phyloP scores from a whole-genome alignment of 2,797 vertebrate species.

The Telmatherina bonti region DNA sequence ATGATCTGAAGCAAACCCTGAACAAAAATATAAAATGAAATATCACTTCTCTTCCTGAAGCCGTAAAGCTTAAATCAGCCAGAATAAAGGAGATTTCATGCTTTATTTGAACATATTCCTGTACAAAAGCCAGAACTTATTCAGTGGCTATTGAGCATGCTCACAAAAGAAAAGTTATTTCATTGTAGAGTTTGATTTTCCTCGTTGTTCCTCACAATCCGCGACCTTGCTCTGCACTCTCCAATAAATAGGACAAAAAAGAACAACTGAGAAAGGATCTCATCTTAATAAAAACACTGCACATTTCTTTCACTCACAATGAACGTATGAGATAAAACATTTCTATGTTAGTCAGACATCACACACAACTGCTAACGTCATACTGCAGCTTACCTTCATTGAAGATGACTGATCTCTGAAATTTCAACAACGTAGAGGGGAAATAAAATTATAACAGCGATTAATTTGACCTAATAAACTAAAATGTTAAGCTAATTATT shows the following conservation, averaged over 20 bases:
- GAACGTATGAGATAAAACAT: not conserved
- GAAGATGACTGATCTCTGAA: not conserved
- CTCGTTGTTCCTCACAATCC: not conserved
- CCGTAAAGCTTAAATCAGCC: constrained; percentile 9
- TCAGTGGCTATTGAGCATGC: not conserved
- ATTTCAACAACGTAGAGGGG: not conserved
- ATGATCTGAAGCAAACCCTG: constrained; percentile 11
- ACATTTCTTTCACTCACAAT: not conserved
- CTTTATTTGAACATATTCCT: constrained; percentile 11
- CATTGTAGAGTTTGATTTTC: constrained; percentile 2
- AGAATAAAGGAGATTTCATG: not conserved
- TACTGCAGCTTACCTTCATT: not conserved
- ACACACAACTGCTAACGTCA: not conserved
- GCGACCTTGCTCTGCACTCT: not conserved
- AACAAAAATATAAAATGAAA: not conserved
- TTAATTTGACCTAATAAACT: no score
- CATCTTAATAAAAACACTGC: not conserved
- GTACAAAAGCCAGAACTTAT: not conserved
- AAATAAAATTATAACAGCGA: no score
- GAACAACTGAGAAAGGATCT: not conserved
- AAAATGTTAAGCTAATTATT: no score
- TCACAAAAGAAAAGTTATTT: not conserved
- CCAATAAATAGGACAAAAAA: not conserved
- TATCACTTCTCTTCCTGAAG: constrained; percentile 12
- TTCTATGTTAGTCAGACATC: not conserved